Evolutionary conservation across 2,797 vertebrate genomes (phyloP).

Genomic region (Alouatta caraya): DNA sequence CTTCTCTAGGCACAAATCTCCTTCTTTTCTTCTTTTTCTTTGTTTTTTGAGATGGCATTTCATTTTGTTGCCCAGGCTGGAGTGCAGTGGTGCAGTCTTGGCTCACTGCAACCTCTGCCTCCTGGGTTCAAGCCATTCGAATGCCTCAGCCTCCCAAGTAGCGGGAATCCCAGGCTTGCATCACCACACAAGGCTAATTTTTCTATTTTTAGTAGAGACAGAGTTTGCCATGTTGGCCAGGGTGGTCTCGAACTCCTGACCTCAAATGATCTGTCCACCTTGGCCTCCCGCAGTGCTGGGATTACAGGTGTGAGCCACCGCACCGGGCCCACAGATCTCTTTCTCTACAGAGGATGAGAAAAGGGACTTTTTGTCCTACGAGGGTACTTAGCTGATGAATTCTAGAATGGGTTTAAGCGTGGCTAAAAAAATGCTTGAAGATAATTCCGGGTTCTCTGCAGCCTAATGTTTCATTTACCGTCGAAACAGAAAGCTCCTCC

Average conservation of each 20-base stretch:
- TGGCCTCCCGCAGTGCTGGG: neutral
- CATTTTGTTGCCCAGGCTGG: neutral
- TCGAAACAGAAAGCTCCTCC: neutral
- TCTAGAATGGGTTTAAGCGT: neutral
- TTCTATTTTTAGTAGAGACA: neutral
- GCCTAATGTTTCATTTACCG: neutral
- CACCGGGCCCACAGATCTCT: neutral
- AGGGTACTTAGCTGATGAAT: neutral
- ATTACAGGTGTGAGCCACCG: neutral
- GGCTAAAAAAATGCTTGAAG: neutral
- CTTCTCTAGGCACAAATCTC: neutral
- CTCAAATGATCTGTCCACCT: neutral
- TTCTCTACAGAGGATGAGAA: neutral
- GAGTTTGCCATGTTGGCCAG: neutral
- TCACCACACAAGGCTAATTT: neutral
- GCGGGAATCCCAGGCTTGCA: neutral
- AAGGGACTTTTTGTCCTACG: neutral
- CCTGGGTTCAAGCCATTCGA: accelerated
- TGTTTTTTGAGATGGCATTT: neutral
- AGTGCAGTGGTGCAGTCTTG: neutral
- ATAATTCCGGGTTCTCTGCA: neutral
- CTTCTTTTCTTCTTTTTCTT: too few species aligned
- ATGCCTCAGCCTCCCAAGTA: neutral
- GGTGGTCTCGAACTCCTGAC: neutral
- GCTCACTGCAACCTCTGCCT: neutral